Base-by-base conservation (phyloP, 2,888 invertebrate species). In the Gibbula magus region DNA sequence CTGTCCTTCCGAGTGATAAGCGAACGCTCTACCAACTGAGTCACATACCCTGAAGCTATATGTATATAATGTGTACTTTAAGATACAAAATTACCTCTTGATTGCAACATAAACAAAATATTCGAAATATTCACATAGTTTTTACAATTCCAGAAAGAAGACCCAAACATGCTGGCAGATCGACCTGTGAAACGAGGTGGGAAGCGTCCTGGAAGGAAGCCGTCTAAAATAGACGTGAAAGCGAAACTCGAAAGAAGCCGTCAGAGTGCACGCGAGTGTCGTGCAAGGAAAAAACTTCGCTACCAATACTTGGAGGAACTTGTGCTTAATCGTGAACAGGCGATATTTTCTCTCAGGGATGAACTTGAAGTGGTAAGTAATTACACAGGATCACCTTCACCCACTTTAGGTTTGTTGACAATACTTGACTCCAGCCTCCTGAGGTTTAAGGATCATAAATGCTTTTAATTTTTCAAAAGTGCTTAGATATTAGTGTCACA, bases 281-380 rank as follows among this genome's bases (percentile, higher is more conserved):
- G 99, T 86, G 98, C 98, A 73, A 95, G 99, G 77, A 99, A 99
- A 94, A 99, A 99, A 93, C 94, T 99, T 84, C 95, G 99, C 77
- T 99, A 99, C 93, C 98, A 99, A 93, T 99, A 99, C 92, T 94
- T 99, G 86, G 98, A 99, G 93, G 98, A 99, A 93, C 94, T 99
- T 86, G 98, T 99, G 3, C 95, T 96, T 0, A 97, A 98, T 93
- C 94, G 98, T 85, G 99, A 99, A 92, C 96, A 97, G 88, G 97
- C 98, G 13, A 97, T 99, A 22, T 94, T 97, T 86, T 95, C 96
- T 16, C 94, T 99, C 66, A 94, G 97, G 86, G 95, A 96, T 89
- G 99, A 99, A 94, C 94, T 98, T 84, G 98, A 98, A 91, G 96
- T 96, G 95, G 97, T 98, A 93, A 91, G 92, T 87, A 74, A 29